A percentile compares a stretch with the other conserved stretches of the same genome.
Evolutionary conservation across 2,113 vertebrate genomes (phyloP).

Genomic region (Edolisoma coerulescens): DNA sequence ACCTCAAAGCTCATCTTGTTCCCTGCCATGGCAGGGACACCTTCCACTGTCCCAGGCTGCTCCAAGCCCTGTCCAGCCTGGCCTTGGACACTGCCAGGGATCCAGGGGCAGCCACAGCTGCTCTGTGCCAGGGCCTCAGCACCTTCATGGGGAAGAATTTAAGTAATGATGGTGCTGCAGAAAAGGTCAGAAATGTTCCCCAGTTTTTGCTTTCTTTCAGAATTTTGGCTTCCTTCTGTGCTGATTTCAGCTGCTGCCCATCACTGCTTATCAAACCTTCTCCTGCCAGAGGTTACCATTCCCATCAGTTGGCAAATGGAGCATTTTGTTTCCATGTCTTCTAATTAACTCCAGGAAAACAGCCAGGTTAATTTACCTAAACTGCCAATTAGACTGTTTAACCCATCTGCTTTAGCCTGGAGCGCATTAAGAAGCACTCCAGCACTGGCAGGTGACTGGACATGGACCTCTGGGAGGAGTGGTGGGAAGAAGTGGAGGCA

Average conservation of each 20-base stretch:
- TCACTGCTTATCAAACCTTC: background rate
- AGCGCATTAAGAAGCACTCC: conserved; percentile 14
- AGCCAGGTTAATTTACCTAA: conserved; percentile 69
- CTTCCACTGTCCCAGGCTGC: background rate
- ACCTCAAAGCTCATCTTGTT: background rate
- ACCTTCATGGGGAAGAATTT: background rate
- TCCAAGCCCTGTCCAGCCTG: background rate
- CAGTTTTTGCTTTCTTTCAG: background rate
- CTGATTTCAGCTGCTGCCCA: background rate
- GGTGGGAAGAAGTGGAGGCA: background rate
- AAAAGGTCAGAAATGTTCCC: background rate
- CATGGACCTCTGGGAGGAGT: conserved; percentile 19
- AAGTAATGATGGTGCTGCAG: background rate
- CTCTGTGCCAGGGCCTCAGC: background rate
- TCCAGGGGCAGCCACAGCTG: background rate
- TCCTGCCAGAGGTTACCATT: conserved; percentile 44
- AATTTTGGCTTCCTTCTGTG: background rate
- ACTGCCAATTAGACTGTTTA: conserved; percentile 54
- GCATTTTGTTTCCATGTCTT: conserved; percentile 54
- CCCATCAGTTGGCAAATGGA: conserved; percentile 50
- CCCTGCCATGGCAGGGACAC: background rate
- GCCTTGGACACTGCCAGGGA: background rate
- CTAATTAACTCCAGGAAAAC: conserved; percentile 64
- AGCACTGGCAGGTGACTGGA: conserved; percentile 15
- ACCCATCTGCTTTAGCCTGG: conserved; percentile 63